Conservation (phyloP, 2,113 vertebrate genomes). For the Halcyon senegalensis region DNA sequence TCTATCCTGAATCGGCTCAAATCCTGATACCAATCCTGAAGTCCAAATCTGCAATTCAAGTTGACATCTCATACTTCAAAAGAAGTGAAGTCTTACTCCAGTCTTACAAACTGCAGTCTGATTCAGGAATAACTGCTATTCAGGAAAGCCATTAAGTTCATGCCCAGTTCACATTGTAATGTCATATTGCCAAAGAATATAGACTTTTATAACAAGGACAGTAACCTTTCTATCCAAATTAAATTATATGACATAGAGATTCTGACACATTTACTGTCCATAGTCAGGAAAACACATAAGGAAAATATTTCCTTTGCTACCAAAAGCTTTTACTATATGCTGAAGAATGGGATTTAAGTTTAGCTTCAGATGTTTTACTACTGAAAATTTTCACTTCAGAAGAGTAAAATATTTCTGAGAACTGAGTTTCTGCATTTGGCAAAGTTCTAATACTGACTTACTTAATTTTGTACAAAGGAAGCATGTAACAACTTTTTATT, state of each 20-base stretch:
- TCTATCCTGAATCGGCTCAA: not conserved
- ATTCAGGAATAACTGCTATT: not conserved
- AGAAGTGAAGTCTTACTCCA: not conserved
- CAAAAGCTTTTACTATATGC: not conserved
- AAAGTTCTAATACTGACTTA: not conserved
- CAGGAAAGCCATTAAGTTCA: not conserved
- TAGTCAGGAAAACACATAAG: not conserved
- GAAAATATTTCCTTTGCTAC: not conserved
- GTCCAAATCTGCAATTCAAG: not conserved
- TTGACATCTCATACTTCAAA: not conserved
- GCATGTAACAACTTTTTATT: not conserved
- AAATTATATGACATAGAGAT: not conserved
- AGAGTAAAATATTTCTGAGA: not conserved
- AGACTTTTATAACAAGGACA: not conserved
- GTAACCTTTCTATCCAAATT: not conserved
- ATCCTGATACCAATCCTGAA: not conserved
- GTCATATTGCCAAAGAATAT: not conserved
- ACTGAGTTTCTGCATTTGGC: not conserved
- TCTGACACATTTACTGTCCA: not conserved
- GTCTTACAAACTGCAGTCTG: not conserved
- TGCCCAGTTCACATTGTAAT: not conserved
- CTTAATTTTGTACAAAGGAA: not conserved
- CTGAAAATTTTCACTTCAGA: not conserved
- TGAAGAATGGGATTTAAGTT: not conserved
- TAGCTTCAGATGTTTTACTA: not conserved